Evolutionary conservation across 2,888 invertebrate species (phyloP).

Genomic region (Tridacna crocea): DNA sequence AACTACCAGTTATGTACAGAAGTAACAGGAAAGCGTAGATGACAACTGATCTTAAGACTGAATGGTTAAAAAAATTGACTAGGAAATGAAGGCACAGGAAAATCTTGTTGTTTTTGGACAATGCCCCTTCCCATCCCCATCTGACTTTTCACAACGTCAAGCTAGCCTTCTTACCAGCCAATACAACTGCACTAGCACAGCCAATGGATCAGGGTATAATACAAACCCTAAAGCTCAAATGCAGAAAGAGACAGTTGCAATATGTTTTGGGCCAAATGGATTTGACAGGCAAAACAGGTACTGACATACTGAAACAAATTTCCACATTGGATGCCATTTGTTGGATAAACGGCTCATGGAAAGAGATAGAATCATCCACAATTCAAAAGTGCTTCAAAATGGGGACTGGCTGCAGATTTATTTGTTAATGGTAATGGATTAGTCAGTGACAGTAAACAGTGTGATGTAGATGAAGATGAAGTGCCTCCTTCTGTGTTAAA

Average conservation of each 20-base stretch:
- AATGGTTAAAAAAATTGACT: neutral
- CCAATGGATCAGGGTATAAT: conserved; percentile 28
- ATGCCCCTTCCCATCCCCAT: neutral
- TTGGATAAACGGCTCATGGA: conserved; percentile 39
- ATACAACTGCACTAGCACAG: neutral
- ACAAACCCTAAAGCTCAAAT: conserved; percentile 30
- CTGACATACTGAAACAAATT: conserved; percentile 4
- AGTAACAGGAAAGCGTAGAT: neutral
- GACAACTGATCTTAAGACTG: neutral
- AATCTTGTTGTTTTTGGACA: neutral
- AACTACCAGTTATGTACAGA: neutral
- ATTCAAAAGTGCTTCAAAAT: conserved; percentile 31
- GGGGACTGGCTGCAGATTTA: conserved; percentile 13
- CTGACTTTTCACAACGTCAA: neutral
- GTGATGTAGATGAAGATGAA: conserved; percentile 20
- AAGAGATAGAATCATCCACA: conserved; percentile 17
- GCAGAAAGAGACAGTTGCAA: conserved; percentile 2
- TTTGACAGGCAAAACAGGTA: neutral
- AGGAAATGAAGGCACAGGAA: neutral
- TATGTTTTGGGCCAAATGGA: conserved; percentile 7
- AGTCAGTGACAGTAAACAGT: neutral
- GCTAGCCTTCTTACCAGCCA: neutral
- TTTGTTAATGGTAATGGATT: neutral
- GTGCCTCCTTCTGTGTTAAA: conserved; percentile 3
- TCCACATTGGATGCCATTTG: conserved; percentile 35